phyloP scores from a whole-genome alignment of 2,888 invertebrate genomes.

The Agriopis aurantiaria region DNA sequence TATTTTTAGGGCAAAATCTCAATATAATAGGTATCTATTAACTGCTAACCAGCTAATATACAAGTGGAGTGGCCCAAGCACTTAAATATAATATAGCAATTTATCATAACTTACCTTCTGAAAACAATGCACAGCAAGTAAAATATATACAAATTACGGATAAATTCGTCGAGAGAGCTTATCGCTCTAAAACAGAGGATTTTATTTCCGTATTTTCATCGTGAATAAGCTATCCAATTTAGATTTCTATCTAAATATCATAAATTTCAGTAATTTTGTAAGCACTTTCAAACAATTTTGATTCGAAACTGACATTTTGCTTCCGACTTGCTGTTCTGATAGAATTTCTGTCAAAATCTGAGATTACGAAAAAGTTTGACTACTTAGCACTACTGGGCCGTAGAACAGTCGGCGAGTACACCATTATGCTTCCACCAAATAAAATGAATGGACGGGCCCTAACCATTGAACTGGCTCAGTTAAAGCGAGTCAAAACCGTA shows the following conservation, averaged over 20 bases:
- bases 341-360: no score
- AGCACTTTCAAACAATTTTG: neutral
- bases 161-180: neutral
- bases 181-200: neutral
- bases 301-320: neutral
- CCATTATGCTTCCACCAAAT: no score
- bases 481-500: no score
- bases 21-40: neutral
- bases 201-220: neutral
- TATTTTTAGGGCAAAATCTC: neutral
- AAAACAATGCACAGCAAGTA: neutral
- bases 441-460: no score
- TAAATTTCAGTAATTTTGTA: neutral
- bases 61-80: neutral
- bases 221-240: neutral
- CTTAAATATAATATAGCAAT: neutral
- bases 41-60: neutral
- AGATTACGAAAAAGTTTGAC: no score
- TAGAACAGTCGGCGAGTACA: no score
- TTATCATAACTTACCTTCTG: neutral
- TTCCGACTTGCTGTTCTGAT: no score
- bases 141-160: neutral
- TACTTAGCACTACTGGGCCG: no score
- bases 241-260: conserved; percentile 1
- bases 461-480: no score